A percentile compares a stretch with the other conserved stretches of the same genome.
Conservation (phyloP, 2,888 invertebrate species). For the Nezara viridula region DNA sequence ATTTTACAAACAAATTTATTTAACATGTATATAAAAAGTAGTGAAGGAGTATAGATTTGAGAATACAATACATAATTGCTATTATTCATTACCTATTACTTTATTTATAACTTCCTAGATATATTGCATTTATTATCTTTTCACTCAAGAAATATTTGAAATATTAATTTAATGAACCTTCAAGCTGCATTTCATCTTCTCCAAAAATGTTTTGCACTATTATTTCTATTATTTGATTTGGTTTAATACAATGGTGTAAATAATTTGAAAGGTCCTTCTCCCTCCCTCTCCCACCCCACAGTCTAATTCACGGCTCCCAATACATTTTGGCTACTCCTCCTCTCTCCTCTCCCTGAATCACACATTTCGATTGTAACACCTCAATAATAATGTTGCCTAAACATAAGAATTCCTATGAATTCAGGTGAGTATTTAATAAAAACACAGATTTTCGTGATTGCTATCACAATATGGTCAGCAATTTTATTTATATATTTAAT, state of each 20-base stretch:
- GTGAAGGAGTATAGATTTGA: conserved; percentile 9
- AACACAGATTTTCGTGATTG: too few species aligned
- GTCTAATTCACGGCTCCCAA: too few species aligned
- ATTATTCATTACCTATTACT: not conserved
- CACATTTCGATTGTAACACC: too few species aligned
- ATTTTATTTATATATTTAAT: too few species aligned
- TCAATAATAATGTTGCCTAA: too few species aligned
- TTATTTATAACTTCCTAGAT: not conserved
- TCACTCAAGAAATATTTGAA: not conserved
- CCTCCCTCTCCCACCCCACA: too few species aligned
- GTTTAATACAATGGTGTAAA: not conserved
- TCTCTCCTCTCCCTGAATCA: too few species aligned
- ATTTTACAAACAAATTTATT: not conserved
- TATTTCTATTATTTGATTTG: not conserved
- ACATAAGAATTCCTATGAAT: too few species aligned
- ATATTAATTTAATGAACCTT: not conserved
- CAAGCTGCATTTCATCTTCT: not conserved
- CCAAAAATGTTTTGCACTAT: not conserved
- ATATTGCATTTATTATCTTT: not conserved
- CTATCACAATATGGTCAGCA: too few species aligned
- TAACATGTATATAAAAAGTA: not conserved
- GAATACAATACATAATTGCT: not conserved
- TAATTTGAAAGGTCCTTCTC: too few species aligned
- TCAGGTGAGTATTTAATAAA: too few species aligned
- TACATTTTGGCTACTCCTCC: too few species aligned